A percentile compares a stretch with the other conserved stretches of the same genome.
phyloP scores from a whole-genome alignment of 1,140 invertebrate species.

The Euura lappo region DNA sequence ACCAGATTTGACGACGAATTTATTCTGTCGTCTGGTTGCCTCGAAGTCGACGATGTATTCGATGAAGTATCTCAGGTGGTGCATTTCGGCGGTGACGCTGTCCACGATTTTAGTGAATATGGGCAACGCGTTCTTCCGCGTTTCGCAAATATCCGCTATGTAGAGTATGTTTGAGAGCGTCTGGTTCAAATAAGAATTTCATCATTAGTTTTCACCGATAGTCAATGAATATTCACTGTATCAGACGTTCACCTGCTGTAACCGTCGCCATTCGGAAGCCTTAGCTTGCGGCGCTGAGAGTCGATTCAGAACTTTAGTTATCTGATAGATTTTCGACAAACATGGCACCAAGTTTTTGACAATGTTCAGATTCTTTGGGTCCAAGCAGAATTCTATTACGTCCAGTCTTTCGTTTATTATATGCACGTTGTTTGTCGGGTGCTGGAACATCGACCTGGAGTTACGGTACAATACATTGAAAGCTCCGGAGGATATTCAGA shows the following conservation, averaged over 20 bases:
- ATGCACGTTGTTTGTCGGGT: constrained; percentile 65
- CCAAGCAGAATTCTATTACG: constrained; percentile 67
- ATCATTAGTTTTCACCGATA: not conserved
- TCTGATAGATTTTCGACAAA: constrained; percentile 67
- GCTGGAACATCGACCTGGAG: constrained; percentile 63
- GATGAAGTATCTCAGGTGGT: constrained; percentile 62
- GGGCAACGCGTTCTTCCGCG: constrained; percentile 49
- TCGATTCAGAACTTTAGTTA: constrained; percentile 41
- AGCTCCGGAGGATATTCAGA: too few relatives aligned
- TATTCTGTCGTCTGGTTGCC: constrained; percentile 65
- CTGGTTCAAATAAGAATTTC: constrained; percentile 54
- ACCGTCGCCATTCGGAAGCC: constrained; percentile 70
- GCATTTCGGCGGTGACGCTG: constrained; percentile 65
- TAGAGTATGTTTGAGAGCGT: constrained; percentile 70
- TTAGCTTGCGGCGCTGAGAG: constrained; percentile 64
- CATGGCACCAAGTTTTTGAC: constrained; percentile 63
- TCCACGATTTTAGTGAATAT: constrained; percentile 65
- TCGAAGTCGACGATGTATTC: constrained; percentile 73
- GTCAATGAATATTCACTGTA: constrained; percentile 15
- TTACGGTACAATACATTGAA: not conserved
- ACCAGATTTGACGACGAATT: constrained; percentile 71
- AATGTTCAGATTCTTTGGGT: constrained; percentile 64
- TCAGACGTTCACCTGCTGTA: constrained; percentile 63
- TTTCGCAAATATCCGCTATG: constrained; percentile 69
- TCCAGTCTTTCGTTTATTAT: constrained; percentile 65